A percentile compares a stretch with the other conserved stretches of the same genome.
These are phyloP conservation scores for Andrena haemorrhoa DNA, from an alignment of 2,888 invertebrate species.

Conservation along the genomic window DNA sequence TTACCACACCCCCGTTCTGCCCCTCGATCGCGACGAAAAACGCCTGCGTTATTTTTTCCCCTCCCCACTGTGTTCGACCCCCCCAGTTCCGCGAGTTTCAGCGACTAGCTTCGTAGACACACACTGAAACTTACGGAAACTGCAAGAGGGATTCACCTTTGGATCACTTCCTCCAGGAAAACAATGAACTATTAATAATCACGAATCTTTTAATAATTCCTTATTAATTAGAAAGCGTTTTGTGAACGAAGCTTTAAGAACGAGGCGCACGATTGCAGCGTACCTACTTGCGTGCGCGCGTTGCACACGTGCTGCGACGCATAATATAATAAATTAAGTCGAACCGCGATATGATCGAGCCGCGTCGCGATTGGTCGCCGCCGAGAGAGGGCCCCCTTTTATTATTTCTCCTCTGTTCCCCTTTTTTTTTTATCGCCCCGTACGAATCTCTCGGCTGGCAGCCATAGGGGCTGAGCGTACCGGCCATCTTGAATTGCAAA, in stretches of 20 bases:
- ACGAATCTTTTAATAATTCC: too few relatives aligned
- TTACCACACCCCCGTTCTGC: conserved; percentile 72
- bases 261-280: neutral
- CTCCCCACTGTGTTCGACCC: conserved; percentile 15
- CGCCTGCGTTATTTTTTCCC: conserved; percentile 55
- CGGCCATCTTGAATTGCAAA: conserved; percentile 81
- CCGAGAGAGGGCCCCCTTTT: conserved; percentile 56
- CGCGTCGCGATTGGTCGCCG: conserved; percentile 74
- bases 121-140: neutral
- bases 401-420: conserved; percentile 35
- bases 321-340: conserved; percentile 76
- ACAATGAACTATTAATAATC: too few relatives aligned
- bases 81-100: conserved; percentile 15
- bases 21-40: conserved; percentile 68
- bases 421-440: conserved; percentile 69
- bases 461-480: conserved; percentile 64
- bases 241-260: conserved; percentile 26
- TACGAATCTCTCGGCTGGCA: conserved; percentile 73
- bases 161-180: too few relatives aligned
- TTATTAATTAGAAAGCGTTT: neutral
- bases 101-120: neutral
- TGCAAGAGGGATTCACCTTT: too few relatives aligned
- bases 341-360: conserved; percentile 73
- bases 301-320: conserved; percentile 59
- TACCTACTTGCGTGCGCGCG: conserved; percentile 37